Base-by-base conservation (phyloP, 2,888 invertebrate genomes). In the Conistra vaccinii region DNA sequence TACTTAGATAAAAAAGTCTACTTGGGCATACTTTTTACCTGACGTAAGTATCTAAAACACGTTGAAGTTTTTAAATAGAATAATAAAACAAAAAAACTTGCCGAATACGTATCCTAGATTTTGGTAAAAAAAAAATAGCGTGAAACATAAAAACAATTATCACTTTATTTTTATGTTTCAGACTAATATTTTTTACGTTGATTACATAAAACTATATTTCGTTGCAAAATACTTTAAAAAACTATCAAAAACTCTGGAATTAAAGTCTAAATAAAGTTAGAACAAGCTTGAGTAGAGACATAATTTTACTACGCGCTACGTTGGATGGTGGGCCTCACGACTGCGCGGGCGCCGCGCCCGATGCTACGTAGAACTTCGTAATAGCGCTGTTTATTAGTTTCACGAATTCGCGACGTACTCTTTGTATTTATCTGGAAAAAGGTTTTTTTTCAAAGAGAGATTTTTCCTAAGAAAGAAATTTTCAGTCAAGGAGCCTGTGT, bases 331-430 rank as follows among this genome's bases (percentile, higher is more conserved):
- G 80, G 85, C 81, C 82, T 84, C 81, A 72, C 68, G 39, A 53
- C 65, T 63, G 71, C 71, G 77, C 84, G 61, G 6, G 63, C 70
- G 70, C 70, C 48, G 14, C 39, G 42, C 42, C 42, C 67, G 42
- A 39, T 57, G 71, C 82, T 77, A 82, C 87, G 77, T 77, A 76
- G 51, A 17, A 53, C 45, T 23, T 78, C 71, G 71, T 85, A 78
- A 87, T 74, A 57, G 61, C 73, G 26, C 45, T 76, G 62, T 84
- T 85, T 78, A 57, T 35, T 35, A 5, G 51, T 57, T 68, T 72
- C 35, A n/a, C 71, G 26, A 76, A 61, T 61, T 81, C 62, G 35
- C 58, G 26, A 71, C 57, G 65, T 76, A 72, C 61, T 84, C 53
- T 62, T 29, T 20, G 29, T 39, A 39, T 39, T 39, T 39, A 39